Evolutionary conservation across 2,797 vertebrate species (phyloP), one percentile per base, ranked within the genome.

Genomic region (Chelon labrosus): DNA sequence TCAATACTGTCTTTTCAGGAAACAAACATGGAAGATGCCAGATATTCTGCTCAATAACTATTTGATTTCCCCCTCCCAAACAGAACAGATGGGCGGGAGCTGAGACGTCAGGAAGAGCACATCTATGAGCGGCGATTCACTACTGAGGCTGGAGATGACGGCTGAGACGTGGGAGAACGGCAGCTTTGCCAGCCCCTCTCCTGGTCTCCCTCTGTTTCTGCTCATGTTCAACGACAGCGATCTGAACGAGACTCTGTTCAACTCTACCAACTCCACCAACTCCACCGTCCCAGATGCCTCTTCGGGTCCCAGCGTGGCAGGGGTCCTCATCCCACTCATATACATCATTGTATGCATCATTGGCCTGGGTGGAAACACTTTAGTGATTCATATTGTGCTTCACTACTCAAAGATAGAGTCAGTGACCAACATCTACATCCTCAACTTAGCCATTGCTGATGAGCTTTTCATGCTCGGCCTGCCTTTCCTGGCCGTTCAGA

Each of bases 391-490:
- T 0, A 97, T 99, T 16, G 96, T 99, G 56, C 88, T 99, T 78
- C 96, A 96, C 4, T 96, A 98, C 9, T 97, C 97, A 56, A 98
- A 98, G 92, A 98, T 96, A 54, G 97, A 98, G 80, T 99, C 97
- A 0, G 98, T 98, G 65, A 99, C 98, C 84, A 99, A 99, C 87
- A 98, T 99, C 80, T 99, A 99, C 91, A 99, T 99, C 90, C 94
- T 99, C 16, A 99, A 99, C 83, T 81, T 99, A 16, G 98, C 98
- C 0, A 94, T 99, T 7, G 98, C 98, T 0, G 98, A 99, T 0
- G 97, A 98, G 17, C 96, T 99, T 6, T 96, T 98, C 84, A 97
- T 99, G 98, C 84, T 99, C 5, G 95, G 98, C 1, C 90, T 99
- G 83, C 98, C 98, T 0, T 99, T 99, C 91, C 89, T 98, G 80